Conservation (phyloP, 2,888 invertebrate genomes). For the Drosophila engyochracea region DNA sequence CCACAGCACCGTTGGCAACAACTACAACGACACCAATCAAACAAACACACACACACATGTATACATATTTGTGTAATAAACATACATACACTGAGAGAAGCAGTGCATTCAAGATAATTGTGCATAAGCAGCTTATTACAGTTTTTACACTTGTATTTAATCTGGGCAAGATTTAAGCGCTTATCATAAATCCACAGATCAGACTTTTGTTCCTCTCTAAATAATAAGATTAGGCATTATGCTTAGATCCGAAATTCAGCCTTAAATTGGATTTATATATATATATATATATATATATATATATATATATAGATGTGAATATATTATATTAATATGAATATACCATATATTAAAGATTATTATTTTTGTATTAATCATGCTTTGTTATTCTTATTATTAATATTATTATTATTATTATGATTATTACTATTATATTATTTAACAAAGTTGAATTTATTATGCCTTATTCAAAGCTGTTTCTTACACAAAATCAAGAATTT, state of each 20-base stretch:
- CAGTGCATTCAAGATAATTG: not conserved
- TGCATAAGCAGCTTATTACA: not conserved
- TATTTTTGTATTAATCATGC: not conserved
- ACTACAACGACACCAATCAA: conserved; percentile 29
- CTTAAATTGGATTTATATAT: not conserved
- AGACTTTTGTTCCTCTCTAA: not conserved
- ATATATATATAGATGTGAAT: not conserved
- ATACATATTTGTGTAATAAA: not conserved
- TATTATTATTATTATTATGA: too few relatives aligned
- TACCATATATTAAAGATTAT: not conserved
- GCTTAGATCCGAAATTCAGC: not conserved
- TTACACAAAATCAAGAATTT: too few relatives aligned
- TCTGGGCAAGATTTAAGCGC: not conserved
- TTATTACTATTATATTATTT: too few relatives aligned
- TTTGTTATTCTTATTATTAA: not conserved
- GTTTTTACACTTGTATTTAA: not conserved
- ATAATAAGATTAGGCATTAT: not conserved
- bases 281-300: not conserved
- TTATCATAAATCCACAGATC: not conserved
- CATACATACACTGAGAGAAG: conserved; percentile 33
- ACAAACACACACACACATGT: not conserved
- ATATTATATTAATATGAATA: not conserved
- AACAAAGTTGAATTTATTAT: too few relatives aligned
- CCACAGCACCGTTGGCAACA: conserved; percentile 70
- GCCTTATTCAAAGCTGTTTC: too few relatives aligned